Conservation (phyloP, 2,797 vertebrate species). For the Microhierax caerulescens region DNA sequence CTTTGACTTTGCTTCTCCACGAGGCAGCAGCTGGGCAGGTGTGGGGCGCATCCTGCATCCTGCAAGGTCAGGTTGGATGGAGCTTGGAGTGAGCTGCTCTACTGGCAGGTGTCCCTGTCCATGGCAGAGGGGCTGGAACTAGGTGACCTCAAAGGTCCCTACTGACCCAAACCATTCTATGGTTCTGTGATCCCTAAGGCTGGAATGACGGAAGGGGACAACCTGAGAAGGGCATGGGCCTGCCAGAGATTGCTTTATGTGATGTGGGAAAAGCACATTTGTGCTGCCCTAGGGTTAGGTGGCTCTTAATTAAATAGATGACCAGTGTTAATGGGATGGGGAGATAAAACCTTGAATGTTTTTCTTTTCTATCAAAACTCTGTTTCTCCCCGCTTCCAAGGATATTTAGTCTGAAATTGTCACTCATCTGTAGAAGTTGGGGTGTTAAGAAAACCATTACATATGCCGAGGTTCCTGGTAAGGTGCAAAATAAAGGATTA, state of each 20-base stretch:
- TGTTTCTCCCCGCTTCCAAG: accelerated
- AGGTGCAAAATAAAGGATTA: background rate
- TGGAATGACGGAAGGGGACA: background rate
- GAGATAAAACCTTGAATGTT: background rate
- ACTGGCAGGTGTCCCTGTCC: too few species aligned
- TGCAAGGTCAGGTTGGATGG: too few species aligned
- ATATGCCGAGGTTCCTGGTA: background rate
- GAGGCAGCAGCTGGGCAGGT: background rate
- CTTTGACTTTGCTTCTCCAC: background rate
- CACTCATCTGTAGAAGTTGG: background rate
- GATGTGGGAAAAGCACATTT: accelerated
- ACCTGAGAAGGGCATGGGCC: background rate
- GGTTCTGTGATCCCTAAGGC: background rate
- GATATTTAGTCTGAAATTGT: background rate
- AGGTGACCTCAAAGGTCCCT: too few species aligned
- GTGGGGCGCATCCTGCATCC: background rate
- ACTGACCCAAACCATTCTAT: too few species aligned
- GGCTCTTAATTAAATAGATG: background rate
- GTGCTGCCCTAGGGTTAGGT: background rate
- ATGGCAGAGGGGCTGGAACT: too few species aligned
- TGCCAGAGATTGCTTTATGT: background rate
- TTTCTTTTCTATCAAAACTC: background rate
- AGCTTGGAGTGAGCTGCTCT: too few species aligned
- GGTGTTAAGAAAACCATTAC: background rate
- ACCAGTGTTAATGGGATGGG: background rate